Evolutionary conservation across 1,140 invertebrate genomes (phyloP), one percentile per base, ranked within the genome.

Genomic region (Sycobia sp.): DNA sequence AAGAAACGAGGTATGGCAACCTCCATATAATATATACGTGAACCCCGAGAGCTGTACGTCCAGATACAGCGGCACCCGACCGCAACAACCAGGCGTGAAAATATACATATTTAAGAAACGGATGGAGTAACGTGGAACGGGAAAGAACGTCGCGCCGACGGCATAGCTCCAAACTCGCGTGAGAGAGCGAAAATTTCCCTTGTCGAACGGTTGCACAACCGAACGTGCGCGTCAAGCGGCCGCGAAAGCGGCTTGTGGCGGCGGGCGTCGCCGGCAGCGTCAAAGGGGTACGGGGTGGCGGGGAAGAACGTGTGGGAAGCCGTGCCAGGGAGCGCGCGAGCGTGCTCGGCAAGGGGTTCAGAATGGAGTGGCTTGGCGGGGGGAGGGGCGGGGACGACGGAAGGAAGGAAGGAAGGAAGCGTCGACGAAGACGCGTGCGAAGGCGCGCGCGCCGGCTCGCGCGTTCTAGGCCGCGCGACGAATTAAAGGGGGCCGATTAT

Each of bases 401-500:
- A 46, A 46, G 43, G 43, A 46, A 46, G 43, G 43, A 43, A 47
- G 55, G 41, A 59, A 47, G 27, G 41, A 36, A 59, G 36, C 23
- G 23, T 41, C 8, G 25, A 13, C 39, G 23, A 32, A 11, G 34
- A 41, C 51, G 32, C 36, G 51, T 27, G 22, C 51, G 34, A 27
- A 16, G 36, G 13, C 36, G 51, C 16, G n/a, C 49, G 9, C 3
- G n/a, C 13, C 14, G n/a, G 22, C 11, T 56, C 25, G n/a, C 41
- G 9, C 14, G 7, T 18, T 1, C 5, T 4, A 47, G 32, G 14
- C 5, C 4, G 14, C 5, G 7, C 14, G 11, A 14, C 44, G 32
- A 47, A 54, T 58, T 58, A 36, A 58, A 44, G 39, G 18, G 25
- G n/a, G 23, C n/a, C 53, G 39, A 55, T 55, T 55, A 43, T 32